phyloP scores from a whole-genome alignment of 1,140 invertebrate genomes.

The Neoseiulus cucumeris region DNA sequence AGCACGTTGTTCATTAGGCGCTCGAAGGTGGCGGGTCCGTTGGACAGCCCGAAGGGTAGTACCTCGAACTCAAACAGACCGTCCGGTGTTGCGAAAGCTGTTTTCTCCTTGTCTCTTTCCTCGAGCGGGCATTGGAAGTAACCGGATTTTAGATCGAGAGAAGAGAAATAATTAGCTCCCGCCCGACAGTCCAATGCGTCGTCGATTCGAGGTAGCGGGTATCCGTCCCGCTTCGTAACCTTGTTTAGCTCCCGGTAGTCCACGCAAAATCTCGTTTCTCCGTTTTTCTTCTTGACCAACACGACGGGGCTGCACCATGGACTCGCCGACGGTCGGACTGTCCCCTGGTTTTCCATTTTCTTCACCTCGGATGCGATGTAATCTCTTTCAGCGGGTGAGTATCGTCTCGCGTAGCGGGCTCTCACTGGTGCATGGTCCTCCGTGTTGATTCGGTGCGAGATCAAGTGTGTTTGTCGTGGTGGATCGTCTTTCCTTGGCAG shows the following conservation, averaged over 20 bases:
- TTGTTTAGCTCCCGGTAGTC: no score
- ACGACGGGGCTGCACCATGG: no score
- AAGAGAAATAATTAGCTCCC: conserved; percentile 23
- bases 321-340: conserved; percentile 25
- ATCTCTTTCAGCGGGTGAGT: conserved; percentile 11
- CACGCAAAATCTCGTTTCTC: no score
- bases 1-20: conserved; percentile 26
- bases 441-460: no score
- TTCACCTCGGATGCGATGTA: conserved; percentile 13
- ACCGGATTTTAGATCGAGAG: conserved; percentile 18
- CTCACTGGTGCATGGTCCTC: conserved; percentile 19
- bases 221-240: no score
- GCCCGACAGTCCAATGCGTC: conserved; percentile 26
- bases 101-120: conserved; percentile 23
- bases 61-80: conserved; percentile 19
- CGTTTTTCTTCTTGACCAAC: no score
- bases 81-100: conserved; percentile 26
- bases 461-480: no score
- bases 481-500: no score
- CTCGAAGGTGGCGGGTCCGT: conserved; percentile 27
- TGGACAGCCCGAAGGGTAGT: conserved; percentile 28
- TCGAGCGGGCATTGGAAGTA: conserved; percentile 22
- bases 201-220: conserved; percentile 31
- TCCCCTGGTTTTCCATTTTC: conserved; percentile 22
- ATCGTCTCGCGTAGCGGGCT: background rate